Conservation (phyloP, 2,888 invertebrate genomes). For the Loripinus fragilis region DNA sequence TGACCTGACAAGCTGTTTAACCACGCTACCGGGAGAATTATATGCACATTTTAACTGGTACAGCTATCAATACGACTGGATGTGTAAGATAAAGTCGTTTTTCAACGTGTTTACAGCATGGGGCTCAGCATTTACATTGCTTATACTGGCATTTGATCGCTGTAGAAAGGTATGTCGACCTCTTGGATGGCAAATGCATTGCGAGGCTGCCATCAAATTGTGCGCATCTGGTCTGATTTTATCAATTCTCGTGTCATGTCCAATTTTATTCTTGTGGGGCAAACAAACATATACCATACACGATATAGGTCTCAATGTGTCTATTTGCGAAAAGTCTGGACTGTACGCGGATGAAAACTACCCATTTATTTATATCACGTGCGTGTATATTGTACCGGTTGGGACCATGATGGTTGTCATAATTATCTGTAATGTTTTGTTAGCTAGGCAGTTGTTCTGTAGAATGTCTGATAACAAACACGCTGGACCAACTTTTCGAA, state of each 20-base stretch:
- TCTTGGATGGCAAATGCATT: conserved; percentile 46
- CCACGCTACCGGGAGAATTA: conserved; percentile 51
- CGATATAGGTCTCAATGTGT: conserved; percentile 34
- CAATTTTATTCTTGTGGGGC: conserved; percentile 48
- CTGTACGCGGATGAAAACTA: conserved; percentile 34
- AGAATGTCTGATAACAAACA: neutral
- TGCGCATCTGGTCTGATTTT: conserved; percentile 20
- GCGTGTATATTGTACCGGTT: conserved; percentile 50
- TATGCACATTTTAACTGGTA: conserved; percentile 54
- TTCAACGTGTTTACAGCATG: conserved; percentile 48
- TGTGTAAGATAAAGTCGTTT: conserved; percentile 48
- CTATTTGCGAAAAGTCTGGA: conserved; percentile 50
- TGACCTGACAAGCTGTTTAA: conserved; percentile 52
- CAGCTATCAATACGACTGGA: conserved; percentile 34
- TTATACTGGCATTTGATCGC: conserved; percentile 48
- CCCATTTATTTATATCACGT: conserved; percentile 40
- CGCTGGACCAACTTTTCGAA: neutral
- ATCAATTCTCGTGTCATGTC: conserved; percentile 33
- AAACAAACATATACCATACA: conserved; percentile 41
- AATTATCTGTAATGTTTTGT: conserved; percentile 36
- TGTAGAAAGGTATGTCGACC: conserved; percentile 46
- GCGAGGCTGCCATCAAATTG: conserved; percentile 33
- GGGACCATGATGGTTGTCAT: conserved; percentile 37
- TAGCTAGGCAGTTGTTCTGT: conserved; percentile 40
- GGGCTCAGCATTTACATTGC: conserved; percentile 43